These are phyloP conservation scores for Rhopalosiphum padi DNA, from an alignment of 1,140 invertebrate genomes.

Conservation along the genomic window DNA sequence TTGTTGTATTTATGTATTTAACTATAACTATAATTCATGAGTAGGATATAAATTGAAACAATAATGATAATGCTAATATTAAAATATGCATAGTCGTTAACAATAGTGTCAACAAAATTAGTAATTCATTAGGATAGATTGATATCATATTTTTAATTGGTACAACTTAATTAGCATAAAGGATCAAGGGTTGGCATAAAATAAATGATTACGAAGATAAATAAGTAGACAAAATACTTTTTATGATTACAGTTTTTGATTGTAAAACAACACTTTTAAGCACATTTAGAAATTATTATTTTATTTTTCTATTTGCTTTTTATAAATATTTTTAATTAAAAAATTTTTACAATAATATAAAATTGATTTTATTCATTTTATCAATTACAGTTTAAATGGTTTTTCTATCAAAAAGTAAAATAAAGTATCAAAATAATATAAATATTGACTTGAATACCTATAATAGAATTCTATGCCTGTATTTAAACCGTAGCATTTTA, in stretches of 20 bases:
- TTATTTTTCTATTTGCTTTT: background rate
- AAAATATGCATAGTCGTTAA: constrained; percentile 1
- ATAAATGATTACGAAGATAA: background rate
- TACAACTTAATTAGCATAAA: background rate
- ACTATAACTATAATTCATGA: background rate
- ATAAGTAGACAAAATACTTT: background rate
- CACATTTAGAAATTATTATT: background rate
- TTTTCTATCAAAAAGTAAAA: background rate
- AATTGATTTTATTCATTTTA: background rate
- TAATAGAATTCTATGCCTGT: background rate
- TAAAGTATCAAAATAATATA: background rate
- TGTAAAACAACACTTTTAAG: background rate
- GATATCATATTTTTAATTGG: background rate
- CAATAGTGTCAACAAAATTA: constrained; percentile 6
- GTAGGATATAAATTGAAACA: background rate
- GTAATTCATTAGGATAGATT: constrained; percentile 13
- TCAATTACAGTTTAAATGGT: background rate
- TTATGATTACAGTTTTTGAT: background rate
- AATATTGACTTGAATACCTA: background rate
- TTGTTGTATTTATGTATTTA: background rate
- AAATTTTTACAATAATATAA: background rate
- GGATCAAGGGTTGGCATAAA: background rate
- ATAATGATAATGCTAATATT: background rate
- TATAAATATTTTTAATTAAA: background rate
- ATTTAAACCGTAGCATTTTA: background rate